phyloP scores from a whole-genome alignment of 2,797 vertebrate genomes.

The Clarias laeviceps region DNA sequence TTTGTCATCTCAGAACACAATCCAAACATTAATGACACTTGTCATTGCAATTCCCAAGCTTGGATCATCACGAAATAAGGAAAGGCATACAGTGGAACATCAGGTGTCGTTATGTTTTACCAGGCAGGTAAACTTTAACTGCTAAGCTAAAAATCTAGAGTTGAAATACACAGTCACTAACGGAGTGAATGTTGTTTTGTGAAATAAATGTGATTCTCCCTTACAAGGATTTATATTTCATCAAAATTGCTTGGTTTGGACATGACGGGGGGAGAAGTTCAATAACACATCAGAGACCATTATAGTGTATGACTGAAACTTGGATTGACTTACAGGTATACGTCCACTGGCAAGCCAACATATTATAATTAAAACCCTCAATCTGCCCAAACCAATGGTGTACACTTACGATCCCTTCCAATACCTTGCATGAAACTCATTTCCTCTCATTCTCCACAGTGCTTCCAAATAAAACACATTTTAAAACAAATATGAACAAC shows the following conservation, averaged over 20 bases:
- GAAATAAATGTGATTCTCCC: neutral
- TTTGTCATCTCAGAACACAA: constrained; percentile 35
- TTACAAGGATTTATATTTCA: neutral
- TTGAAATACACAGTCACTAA: neutral
- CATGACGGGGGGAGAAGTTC: constrained; percentile 29
- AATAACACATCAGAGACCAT: constrained; percentile 30
- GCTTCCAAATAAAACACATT: constrained; percentile 61
- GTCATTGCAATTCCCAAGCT: constrained; percentile 40
- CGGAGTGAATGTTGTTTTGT: neutral
- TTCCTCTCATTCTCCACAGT: constrained; percentile 62
- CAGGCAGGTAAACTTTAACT: constrained; percentile 13
- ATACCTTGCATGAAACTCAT: constrained; percentile 17
- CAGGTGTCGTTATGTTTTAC: constrained; percentile 35
- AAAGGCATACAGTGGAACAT: constrained; percentile 20
- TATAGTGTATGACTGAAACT: constrained; percentile 36
- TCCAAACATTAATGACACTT: constrained; percentile 43
- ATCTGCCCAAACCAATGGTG: neutral
- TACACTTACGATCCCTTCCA: neutral
- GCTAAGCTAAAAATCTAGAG: neutral
- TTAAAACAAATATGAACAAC: constrained; percentile 63
- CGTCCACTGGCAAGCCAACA: constrained; percentile 23
- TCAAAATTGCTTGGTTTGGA: constrained; percentile 13
- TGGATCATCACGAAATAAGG: constrained; percentile 1
- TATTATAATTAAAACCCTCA: constrained; percentile 6
- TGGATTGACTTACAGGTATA: constrained; percentile 19